A percentile compares a stretch with the other conserved stretches of the same genome.
Evolutionary conservation across 2,113 vertebrate genomes (phyloP).

Genomic region (Sula dactylatra): DNA sequence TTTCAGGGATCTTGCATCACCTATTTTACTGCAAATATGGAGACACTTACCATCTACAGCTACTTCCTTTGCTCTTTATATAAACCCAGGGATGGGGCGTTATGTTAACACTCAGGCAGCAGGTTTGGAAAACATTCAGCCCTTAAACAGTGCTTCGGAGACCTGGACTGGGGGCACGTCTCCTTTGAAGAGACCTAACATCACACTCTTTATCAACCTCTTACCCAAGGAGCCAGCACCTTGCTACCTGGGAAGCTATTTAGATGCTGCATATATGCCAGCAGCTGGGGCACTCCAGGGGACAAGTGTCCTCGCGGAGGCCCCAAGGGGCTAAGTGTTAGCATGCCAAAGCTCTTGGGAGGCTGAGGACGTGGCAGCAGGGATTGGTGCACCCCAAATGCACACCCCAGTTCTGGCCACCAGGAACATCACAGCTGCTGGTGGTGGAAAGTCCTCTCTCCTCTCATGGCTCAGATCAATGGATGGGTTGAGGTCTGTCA

Average conservation of each 20-base stretch:
- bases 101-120: background rate
- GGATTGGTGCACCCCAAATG: background rate
- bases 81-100: background rate
- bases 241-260: background rate
- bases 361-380: background rate
- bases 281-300: background rate
- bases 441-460: background rate
- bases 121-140: background rate
- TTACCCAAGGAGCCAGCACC: background rate
- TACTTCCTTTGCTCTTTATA: background rate
- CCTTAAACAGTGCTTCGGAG: background rate
- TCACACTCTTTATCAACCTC: background rate
- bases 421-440: background rate
- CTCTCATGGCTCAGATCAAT: background rate
- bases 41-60: background rate
- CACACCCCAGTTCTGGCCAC: background rate
- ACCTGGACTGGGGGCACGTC: background rate
- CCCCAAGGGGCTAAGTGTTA: background rate
- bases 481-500: background rate
- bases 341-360: background rate
- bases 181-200: background rate
- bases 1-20: background rate
- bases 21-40: background rate
- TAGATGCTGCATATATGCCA: background rate
- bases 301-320: background rate